Evolutionary conservation across 2,888 invertebrate species (phyloP), one percentile per base, ranked within the genome.

Genomic region (Cephus rjabovi): DNA sequence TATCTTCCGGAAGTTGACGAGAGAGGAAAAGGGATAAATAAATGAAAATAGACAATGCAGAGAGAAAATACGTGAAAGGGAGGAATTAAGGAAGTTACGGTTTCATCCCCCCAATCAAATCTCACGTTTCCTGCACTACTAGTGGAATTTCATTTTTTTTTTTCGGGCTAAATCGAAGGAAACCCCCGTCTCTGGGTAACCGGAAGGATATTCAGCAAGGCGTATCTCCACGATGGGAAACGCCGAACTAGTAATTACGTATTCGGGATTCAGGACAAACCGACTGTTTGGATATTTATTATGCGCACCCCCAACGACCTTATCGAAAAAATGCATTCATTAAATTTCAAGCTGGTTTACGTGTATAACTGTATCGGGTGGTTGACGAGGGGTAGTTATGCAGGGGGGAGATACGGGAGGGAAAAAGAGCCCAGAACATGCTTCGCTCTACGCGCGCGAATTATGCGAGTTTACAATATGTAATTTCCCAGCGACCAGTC

Each of bases 161-260:
- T 34, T 31, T 70, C 1, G 23, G 11, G 11, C 71, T 31, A 12
- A 71, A 33, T 31, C 70, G 70, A 70, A 70, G 34, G 34, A 71
- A 71, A 56, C 23, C 56, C 37, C 40, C 40, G 40, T 40, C 40
- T 40, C 40, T 56, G 56, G 1, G 6, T 56, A 56, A 78, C 87
- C 88, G 88, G 88, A 89, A 86, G 84, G 85, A 85, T 85, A 87
- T 82, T 79, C 88, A 89, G 78, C 84, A 86, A 86, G 82, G 86
- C 89, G 88, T 89, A 84, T 88, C 86, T 88, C 87, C 86, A 84
- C 80, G 76, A 74, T 82, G 81, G 82, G 80, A 83, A 82, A 81
- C 37, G 40, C 73, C 71, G 75, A 76, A 75, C 34, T n/a, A 73
- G 76, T 73, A 34, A 35, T 33, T 75, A 40, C 74, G 56, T 1